These are phyloP conservation scores for Drosophila dunni DNA, from an alignment of 1,140 invertebrate genomes.

Conservation along the genomic window DNA sequence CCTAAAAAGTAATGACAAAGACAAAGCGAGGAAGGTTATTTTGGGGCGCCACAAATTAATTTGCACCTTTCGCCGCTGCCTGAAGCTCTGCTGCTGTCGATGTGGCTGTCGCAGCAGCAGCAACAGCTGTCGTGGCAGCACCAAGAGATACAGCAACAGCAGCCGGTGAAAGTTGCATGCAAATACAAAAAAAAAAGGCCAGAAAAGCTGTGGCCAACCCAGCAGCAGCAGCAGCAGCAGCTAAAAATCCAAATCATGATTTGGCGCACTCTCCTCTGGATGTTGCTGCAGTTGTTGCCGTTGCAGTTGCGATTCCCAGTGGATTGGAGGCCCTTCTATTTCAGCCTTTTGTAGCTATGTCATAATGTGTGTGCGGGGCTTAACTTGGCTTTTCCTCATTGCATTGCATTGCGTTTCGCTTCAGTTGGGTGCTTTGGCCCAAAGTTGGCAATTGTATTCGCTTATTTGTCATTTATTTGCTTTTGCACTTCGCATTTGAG, in stretches of 20 bases:
- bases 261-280: conserved; percentile 15
- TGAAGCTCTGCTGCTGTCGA: conserved; percentile 14
- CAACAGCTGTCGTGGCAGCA: conserved; percentile 7
- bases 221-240: conserved; percentile 7
- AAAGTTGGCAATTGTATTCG: conserved; percentile 39
- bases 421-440: conserved; percentile 52
- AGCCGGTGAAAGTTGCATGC: conserved; percentile 78
- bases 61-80: conserved; percentile 76
- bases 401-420: conserved; percentile 52
- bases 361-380: conserved; percentile 48
- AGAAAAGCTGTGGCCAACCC: conserved; percentile 50
- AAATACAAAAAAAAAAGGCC: conserved; percentile 54
- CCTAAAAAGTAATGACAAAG: conserved; percentile 36
- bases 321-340: conserved; percentile 34
- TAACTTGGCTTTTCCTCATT: conserved; percentile 48
- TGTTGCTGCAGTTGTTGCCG: not conserved
- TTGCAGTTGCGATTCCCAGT: conserved; percentile 3
- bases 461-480: conserved; percentile 77
- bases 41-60: conserved; percentile 76
- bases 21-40: conserved; percentile 73
- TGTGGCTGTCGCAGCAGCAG: conserved; percentile 8
- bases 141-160: conserved; percentile 38
- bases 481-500: conserved; percentile 71
- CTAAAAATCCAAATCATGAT: conserved; percentile 25
- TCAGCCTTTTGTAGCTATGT: conserved; percentile 48